phyloP scores from a whole-genome alignment of 2,113 vertebrate genomes.

The Nothobranchius kuhntae region DNA sequence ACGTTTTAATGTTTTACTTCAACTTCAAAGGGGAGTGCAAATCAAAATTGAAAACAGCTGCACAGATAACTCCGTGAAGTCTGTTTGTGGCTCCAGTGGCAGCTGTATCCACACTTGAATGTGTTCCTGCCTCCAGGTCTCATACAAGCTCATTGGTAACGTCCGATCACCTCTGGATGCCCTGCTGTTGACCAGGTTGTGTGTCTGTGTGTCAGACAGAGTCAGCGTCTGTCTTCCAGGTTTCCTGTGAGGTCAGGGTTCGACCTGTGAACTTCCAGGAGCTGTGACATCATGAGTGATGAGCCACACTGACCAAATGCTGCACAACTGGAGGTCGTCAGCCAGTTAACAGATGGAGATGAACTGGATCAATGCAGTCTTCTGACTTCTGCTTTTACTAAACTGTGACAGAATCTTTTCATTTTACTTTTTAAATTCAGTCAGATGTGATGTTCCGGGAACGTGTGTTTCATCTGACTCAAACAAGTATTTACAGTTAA shows the following conservation, averaged over 20 bases:
- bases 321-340: slow-evolving; percentile 49
- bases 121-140: slow-evolving; percentile 23
- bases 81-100: background rate
- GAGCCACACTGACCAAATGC: background rate
- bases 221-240: slow-evolving; percentile 33
- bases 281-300: slow-evolving; percentile 59
- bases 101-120: background rate
- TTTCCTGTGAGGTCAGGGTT: slow-evolving; percentile 60
- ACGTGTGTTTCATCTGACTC: no score
- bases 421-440: no score
- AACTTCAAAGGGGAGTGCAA: no score
- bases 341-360: slow-evolving; percentile 21
- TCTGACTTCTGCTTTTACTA: background rate
- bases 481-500: no score
- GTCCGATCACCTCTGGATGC: slow-evolving; percentile 49
- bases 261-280: slow-evolving; percentile 64
- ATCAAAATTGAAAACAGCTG: background rate
- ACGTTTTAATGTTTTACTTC: background rate
- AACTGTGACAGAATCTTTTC: no score
- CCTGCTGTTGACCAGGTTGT: slow-evolving; percentile 17
- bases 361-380: slow-evolving; percentile 9
- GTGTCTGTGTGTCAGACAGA: slow-evolving; percentile 8
- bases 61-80: background rate
- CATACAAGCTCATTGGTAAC: slow-evolving; percentile 30
- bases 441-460: no score